These are phyloP conservation scores for Oncorhynchus nerka DNA, from an alignment of 2,113 vertebrate genomes.

Conservation along the genomic window DNA sequence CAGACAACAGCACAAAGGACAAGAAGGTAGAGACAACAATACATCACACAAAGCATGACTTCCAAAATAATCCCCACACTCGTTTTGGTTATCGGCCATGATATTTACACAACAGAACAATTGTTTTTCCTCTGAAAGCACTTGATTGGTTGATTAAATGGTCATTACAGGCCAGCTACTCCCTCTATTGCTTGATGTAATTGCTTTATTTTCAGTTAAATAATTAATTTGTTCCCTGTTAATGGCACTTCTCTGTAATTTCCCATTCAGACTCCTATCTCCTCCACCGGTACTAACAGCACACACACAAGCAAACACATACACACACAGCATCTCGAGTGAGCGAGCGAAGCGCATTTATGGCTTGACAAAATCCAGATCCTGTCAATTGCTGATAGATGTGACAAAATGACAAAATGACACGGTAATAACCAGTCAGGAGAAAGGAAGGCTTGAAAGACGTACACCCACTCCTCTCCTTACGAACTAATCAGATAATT, in stretches of 20 bases:
- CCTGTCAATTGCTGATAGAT: slow-evolving; percentile 45
- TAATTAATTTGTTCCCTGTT: slow-evolving; percentile 44
- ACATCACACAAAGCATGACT: not conserved
- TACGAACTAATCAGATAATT: slow-evolving; percentile 47
- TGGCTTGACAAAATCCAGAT: slow-evolving; percentile 45
- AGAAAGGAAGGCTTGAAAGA: slow-evolving; percentile 36
- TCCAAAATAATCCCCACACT: not conserved
- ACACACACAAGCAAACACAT: too few species aligned
- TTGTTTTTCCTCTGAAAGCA: slow-evolving; percentile 18
- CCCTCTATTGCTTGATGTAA: slow-evolving; percentile 34
- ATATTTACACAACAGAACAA: slow-evolving; percentile 44
- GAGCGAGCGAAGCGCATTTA: slow-evolving; percentile 34
- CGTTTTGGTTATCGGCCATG: slow-evolving; percentile 12
- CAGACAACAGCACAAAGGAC: too few species aligned
- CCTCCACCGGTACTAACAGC: not conserved
- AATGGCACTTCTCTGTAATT: slow-evolving; percentile 34
- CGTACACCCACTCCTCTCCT: slow-evolving; percentile 37
- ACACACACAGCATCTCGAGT: slow-evolving; percentile 21
- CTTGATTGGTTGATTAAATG: slow-evolving; percentile 56
- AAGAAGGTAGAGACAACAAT: too few species aligned
- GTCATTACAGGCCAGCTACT: slow-evolving; percentile 39
- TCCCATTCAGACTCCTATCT: slow-evolving; percentile 39
- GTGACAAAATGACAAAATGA: slow-evolving; percentile 58
- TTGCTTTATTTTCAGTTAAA: slow-evolving; percentile 42
- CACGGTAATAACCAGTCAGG: slow-evolving; percentile 48